Evolutionary conservation across 2,797 vertebrate genomes (phyloP).

Genomic region (Buceros bicornis): DNA sequence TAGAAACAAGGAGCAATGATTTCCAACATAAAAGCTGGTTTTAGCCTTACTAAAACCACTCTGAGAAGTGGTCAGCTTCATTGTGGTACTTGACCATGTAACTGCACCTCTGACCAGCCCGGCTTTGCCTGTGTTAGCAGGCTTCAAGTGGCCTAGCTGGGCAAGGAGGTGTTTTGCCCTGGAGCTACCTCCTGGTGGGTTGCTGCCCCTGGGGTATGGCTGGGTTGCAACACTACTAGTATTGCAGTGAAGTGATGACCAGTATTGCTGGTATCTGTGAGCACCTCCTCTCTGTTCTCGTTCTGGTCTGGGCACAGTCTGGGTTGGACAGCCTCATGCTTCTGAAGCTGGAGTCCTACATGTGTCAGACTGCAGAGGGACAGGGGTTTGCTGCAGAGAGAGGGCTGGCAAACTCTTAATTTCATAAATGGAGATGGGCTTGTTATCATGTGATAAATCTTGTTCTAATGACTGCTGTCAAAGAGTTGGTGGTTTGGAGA

Average conservation of each 20-base stretch:
- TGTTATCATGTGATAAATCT: not conserved
- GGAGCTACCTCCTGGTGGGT: not conserved
- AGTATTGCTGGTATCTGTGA: not conserved
- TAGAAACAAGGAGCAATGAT: not conserved
- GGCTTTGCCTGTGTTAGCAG: not conserved
- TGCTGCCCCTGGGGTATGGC: not conserved
- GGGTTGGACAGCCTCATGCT: rapidly evolving
- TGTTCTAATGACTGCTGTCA: not conserved
- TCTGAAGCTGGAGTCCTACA: not conserved
- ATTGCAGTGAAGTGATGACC: not conserved
- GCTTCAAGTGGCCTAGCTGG: not conserved
- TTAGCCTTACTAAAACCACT: not conserved
- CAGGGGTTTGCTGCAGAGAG: not conserved
- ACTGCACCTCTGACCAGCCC: not conserved
- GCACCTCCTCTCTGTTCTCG: rapidly evolving
- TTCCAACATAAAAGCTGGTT: not conserved
- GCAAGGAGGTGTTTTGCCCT: not conserved
- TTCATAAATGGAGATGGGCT: not conserved
- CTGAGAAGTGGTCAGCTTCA: not conserved
- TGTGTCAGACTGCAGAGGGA: not conserved
- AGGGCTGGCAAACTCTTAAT: not conserved
- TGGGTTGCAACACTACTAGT: not conserved
- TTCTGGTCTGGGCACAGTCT: not conserved
- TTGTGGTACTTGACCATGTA: rapidly evolving
- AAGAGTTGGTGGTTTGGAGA: not conserved